Evolutionary conservation across 2,888 invertebrate species (phyloP).

Genomic region (Noctua pronuba): DNA sequence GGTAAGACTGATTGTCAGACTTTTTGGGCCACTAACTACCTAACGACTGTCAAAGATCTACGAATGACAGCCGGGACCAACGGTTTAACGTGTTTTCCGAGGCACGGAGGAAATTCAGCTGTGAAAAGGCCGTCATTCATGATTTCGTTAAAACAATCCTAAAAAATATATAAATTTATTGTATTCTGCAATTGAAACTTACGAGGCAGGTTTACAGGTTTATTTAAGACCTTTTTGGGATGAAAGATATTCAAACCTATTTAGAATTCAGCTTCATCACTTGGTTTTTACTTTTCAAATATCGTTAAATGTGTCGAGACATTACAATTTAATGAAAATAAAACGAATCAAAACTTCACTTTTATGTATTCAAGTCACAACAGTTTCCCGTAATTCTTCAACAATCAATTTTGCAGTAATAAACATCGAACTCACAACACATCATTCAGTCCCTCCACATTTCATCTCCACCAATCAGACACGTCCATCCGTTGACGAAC

Average conservation of each 20-base stretch:
- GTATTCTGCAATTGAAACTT: not conserved
- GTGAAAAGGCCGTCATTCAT: not conserved
- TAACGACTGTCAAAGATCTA: too few relatives aligned
- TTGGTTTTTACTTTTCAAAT: not conserved
- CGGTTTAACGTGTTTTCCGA: too few relatives aligned
- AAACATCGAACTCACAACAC: not conserved
- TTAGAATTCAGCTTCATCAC: not conserved
- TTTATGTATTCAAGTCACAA: not conserved
- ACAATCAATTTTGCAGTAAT: not conserved
- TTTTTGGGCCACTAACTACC: too few relatives aligned
- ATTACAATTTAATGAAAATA: not conserved
- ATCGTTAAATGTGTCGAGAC: not conserved
- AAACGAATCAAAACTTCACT: too few relatives aligned
- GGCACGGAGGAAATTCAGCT: too few relatives aligned
- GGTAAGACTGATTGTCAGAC: too few relatives aligned
- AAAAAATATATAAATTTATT: not conserved
- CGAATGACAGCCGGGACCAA: too few relatives aligned
- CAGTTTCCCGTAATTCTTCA: not conserved
- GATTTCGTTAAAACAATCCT: not conserved
- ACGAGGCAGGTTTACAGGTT: not conserved
- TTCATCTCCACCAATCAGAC: slow-evolving; percentile 12
- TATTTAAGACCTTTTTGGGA: not conserved
- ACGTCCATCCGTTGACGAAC: slow-evolving; percentile 8
- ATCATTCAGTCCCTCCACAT: slow-evolving; percentile 10
- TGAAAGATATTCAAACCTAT: not conserved